Evolutionary conservation across 2,888 invertebrate genomes (phyloP), one percentile per base, ranked within the genome.

Genomic region (Thecophora atra): DNA sequence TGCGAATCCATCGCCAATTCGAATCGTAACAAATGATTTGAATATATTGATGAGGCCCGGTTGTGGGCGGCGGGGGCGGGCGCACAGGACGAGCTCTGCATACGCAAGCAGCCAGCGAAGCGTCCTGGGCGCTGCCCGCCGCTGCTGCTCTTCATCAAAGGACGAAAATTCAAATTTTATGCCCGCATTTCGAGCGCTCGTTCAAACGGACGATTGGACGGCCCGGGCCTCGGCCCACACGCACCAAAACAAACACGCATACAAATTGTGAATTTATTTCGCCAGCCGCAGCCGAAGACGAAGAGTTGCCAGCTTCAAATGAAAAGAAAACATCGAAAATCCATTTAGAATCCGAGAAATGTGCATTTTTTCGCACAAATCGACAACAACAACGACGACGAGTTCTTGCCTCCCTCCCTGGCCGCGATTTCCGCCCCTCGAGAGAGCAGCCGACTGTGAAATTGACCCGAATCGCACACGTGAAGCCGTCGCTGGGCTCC

Each of bases 311-410:
- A 21, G 15, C 24, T 24, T 11, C 72, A 78, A 83, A 83, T 83
- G 82, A 81, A 83, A 83, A 83, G 83, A 83, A 84, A 84, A 83
- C 84, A 83, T 74, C 76, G 78, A 76, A 82, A 81, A 77, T 78
- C 82, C 83, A 81, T 84, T 83, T 82, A 79, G 81, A 26, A 54
- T 47, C 15, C 79, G 5, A 37, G 67, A 73, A 71, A 70, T 71
- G 76, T 67, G 71, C 73, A 76, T 73, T 76, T 77, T 76, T 79
- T 78, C 56, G 47, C 26, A 58, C 42, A 58, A 74, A n/a, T n/a
- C n/a, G n/a, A n/a, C n/a, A n/a, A n/a, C n/a, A n/a, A n/a, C n/a
- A n/a, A n/a, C n/a, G n/a, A n/a, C n/a, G 73, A 75, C 75, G 70
- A 74, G 72, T 73, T 72, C 72, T 19, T 24, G n/a, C 42, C 7